A percentile compares a stretch with the other conserved stretches of the same genome.
Conservation (phyloP, 2,797 vertebrate genomes). For the Oceanodroma leucorhoa region DNA sequence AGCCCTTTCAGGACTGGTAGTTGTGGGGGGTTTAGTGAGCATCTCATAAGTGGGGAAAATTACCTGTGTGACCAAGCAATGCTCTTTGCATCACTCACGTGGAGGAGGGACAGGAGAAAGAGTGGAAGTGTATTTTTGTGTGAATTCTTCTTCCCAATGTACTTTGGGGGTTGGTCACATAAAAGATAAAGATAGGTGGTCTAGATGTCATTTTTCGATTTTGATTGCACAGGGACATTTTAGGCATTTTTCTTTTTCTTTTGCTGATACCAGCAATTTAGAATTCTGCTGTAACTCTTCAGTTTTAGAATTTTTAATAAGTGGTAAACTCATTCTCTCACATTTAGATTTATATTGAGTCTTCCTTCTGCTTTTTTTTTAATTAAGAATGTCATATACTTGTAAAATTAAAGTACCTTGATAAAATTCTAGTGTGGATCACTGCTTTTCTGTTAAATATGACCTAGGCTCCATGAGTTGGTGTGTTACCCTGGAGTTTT, state of each 20-base stretch:
- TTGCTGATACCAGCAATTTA: not conserved
- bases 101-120: not conserved
- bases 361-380: not conserved
- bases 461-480: not conserved
- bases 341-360: not conserved
- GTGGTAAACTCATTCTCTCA: not conserved
- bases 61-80: not conserved
- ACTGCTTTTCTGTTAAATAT: not conserved
- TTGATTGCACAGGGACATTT: not conserved
- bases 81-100: not conserved
- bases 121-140: not conserved
- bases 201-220: not conserved
- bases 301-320: not conserved
- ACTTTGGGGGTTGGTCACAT: not conserved
- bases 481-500: not conserved
- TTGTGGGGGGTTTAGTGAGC: not conserved
- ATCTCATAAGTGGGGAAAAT: not conserved
- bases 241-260: not conserved
- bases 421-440: not conserved
- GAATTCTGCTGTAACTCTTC: not conserved
- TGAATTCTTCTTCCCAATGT: not conserved
- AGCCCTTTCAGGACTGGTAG: not conserved
- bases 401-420: not conserved
- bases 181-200: not conserved
- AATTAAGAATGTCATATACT: not conserved